These are phyloP conservation scores for Amblyteles armatorius DNA, from an alignment of 2,888 invertebrate genomes.

Conservation along the genomic window DNA sequence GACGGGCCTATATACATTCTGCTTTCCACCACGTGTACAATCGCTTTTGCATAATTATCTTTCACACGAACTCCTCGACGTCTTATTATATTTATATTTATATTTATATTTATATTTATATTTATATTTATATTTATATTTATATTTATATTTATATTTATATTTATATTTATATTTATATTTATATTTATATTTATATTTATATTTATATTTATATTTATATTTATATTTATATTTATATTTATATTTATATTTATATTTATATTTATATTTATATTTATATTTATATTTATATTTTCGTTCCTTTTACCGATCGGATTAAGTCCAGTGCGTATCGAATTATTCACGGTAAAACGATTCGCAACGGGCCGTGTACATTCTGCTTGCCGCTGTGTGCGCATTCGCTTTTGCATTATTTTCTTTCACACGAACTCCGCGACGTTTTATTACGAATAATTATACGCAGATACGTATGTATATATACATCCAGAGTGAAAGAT, in stretches of 20 bases:
- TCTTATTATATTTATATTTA: neutral
- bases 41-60: neutral
- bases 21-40: neutral
- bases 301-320: conserved; percentile 42
- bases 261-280: too few species aligned
- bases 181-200: too few species aligned
- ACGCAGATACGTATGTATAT: neutral
- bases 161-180: too few species aligned
- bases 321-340: conserved; percentile 30
- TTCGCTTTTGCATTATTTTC: conserved; percentile 17
- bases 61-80: neutral
- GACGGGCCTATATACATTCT: neutral
- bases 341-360: conserved; percentile 43
- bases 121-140: too few species aligned
- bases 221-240: too few species aligned
- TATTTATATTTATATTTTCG: conserved; percentile 1
- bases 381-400: neutral
- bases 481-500: conserved; percentile 4
- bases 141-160: neutral
- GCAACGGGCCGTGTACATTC: conserved; percentile 6
- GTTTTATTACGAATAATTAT: conserved; percentile 5
- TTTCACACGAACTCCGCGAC: conserved; percentile 10
- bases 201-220: too few species aligned
- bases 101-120: too few species aligned
- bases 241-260: too few species aligned